Percentiles rank a stretch among this genome's conserved stretches.
Conservation (phyloP, 2,888 invertebrate genomes). For the Oegoconia quadripuncta region DNA sequence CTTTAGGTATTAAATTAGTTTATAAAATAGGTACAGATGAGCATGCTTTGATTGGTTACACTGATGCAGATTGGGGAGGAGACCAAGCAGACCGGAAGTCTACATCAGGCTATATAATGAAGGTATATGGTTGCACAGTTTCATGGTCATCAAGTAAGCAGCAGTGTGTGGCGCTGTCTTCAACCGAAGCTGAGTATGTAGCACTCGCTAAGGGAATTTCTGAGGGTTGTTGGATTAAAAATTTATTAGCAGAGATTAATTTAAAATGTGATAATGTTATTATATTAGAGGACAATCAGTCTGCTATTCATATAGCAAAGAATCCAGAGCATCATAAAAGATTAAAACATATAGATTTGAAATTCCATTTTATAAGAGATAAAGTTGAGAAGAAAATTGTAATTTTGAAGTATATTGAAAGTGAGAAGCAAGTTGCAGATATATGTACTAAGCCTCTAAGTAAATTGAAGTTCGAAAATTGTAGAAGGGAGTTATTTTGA, state of each 20-base stretch:
- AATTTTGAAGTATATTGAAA: constrained; percentile 5
- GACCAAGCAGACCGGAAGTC: constrained; percentile 14
- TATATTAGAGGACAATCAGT: constrained; percentile 10
- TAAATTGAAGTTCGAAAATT: neutral
- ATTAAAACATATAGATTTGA: constrained; percentile 11
- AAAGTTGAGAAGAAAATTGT: constrained; percentile 2
- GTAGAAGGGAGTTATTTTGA: too few species aligned
- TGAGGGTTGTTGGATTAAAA: constrained; percentile 16
- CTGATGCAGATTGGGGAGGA: constrained; percentile 20
- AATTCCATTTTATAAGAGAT: constrained; percentile 10
- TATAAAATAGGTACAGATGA: constrained; percentile 1
- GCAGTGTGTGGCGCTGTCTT: constrained; percentile 15
- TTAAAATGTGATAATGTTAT: neutral
- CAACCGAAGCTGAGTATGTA: constrained; percentile 17
- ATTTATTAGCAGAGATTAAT: constrained; percentile 10
- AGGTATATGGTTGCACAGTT: constrained; percentile 12
- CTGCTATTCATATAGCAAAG: neutral
- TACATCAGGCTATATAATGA: constrained; percentile 17
- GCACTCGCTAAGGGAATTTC: constrained; percentile 4
- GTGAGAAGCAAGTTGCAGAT: constrained; percentile 2
- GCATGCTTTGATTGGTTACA: constrained; percentile 8
- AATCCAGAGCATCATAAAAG: constrained; percentile 1
- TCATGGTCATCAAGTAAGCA: constrained; percentile 14
- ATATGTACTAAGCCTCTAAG: constrained; percentile 5
- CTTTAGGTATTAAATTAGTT: constrained; percentile 3